Evolutionary conservation across 1,140 invertebrate genomes (phyloP).

Genomic region (Elymnias hypermnestra): DNA sequence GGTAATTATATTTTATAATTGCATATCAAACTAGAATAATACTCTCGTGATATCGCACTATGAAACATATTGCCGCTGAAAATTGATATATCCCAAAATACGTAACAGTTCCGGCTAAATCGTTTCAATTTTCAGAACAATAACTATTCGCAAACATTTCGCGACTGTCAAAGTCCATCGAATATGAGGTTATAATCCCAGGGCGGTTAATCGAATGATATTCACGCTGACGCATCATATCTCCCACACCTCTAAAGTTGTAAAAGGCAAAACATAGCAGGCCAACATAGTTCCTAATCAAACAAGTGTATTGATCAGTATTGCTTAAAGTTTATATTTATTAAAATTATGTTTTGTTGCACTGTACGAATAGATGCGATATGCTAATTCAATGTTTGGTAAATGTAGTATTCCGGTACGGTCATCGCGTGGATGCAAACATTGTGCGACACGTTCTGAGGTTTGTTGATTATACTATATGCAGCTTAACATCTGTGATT

Average conservation of each 20-base stretch:
- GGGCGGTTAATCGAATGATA: slow-evolving; percentile 17
- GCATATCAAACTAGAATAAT: neutral
- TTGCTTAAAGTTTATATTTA: slow-evolving; percentile 16
- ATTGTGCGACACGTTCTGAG: slow-evolving; percentile 22
- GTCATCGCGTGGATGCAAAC: slow-evolving; percentile 25
- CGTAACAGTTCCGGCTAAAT: slow-evolving; percentile 3
- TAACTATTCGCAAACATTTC: slow-evolving; percentile 26
- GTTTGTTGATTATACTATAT: slow-evolving; percentile 24
- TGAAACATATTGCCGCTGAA: neutral
- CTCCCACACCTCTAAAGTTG: too few relatives aligned
- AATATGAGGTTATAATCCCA: slow-evolving; percentile 25
- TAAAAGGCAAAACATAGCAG: too few relatives aligned
- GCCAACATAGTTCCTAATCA: neutral
- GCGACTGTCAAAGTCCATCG: slow-evolving; percentile 24
- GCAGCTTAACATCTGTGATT: neutral
- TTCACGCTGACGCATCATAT: slow-evolving; percentile 6
- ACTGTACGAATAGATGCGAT: slow-evolving; percentile 31
- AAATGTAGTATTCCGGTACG: slow-evolving; percentile 39
- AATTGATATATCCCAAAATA: neutral
- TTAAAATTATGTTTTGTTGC: slow-evolving; percentile 13
- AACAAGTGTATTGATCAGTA: neutral
- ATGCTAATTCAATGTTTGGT: slow-evolving; percentile 49
- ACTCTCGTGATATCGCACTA: neutral
- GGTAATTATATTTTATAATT: too few relatives aligned
- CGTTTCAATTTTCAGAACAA: slow-evolving; percentile 27